Percentiles rank a stretch among this genome's conserved stretches.
These are phyloP conservation scores for Nemotelus nigrinus DNA, from an alignment of 2,888 invertebrate species.

Conservation along the genomic window DNA sequence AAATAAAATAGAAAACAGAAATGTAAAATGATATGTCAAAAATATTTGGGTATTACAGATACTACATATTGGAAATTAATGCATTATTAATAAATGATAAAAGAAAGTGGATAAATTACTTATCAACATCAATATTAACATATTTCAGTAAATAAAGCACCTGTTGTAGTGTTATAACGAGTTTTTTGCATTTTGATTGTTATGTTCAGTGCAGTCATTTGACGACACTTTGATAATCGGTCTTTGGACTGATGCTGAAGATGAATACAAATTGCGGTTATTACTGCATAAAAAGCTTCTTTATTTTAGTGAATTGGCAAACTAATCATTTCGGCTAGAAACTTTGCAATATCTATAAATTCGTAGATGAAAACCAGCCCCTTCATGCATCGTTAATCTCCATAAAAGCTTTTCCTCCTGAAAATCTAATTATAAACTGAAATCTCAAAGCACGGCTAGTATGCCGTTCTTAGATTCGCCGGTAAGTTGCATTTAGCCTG, in stretches of 20 bases:
- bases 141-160: constrained; percentile 37
- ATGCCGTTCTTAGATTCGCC: too few species aligned
- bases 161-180: constrained; percentile 26
- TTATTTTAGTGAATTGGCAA: too few species aligned
- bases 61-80: constrained; percentile 24
- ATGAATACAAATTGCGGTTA: too few species aligned
- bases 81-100: constrained; percentile 16
- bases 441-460: too few species aligned
- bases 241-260: too few species aligned
- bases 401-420: neutral
- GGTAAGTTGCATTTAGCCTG: neutral
- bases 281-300: too few species aligned
- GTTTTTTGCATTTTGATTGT: neutral
- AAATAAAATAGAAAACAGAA: neutral
- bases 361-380: neutral
- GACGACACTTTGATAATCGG: too few species aligned
- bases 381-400: neutral
- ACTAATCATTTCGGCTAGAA: too few species aligned
- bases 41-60: constrained; percentile 19
- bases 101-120: constrained; percentile 6
- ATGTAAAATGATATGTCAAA: neutral
- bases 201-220: too few species aligned
- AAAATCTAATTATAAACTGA: constrained; percentile 23
- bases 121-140: constrained; percentile 32
- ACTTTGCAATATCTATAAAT: too few species aligned